phyloP scores from a whole-genome alignment of 2,888 invertebrate genomes.

The Apamea anceps region DNA sequence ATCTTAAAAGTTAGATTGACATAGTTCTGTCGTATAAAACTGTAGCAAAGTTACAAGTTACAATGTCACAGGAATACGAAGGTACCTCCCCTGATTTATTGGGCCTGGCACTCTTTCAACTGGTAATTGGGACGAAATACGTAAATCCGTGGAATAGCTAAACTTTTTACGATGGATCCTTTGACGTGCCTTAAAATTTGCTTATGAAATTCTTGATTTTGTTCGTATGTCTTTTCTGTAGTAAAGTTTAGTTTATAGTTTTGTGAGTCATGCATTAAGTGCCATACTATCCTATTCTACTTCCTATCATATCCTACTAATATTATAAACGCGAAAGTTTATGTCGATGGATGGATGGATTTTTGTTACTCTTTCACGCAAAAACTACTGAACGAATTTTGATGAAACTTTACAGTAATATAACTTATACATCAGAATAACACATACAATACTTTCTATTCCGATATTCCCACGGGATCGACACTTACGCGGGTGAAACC shows the following conservation, averaged over 20 bases:
- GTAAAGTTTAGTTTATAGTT: constrained; percentile 46
- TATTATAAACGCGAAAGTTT: too few species aligned
- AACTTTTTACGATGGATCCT: constrained; percentile 74
- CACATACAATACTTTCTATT: too few species aligned
- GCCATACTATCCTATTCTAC: background rate
- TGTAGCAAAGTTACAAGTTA: constrained; percentile 85
- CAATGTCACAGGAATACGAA: constrained; percentile 82
- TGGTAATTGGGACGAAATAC: constrained; percentile 84
- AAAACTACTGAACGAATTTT: too few species aligned
- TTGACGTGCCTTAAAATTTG: constrained; percentile 68
- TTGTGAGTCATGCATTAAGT: constrained; percentile 30
- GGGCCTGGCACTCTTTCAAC: constrained; percentile 84
- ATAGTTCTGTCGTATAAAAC: constrained; percentile 87
- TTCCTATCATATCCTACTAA: too few species aligned
- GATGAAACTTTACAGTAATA: too few species aligned
- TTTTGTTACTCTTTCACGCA: too few species aligned
- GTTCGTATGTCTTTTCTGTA: constrained; percentile 47
- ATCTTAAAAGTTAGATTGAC: constrained; percentile 90
- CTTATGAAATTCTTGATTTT: constrained; percentile 47
- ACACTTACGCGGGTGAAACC: too few species aligned
- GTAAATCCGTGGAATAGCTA: constrained; percentile 75
- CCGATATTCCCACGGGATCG: too few species aligned
- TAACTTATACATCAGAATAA: too few species aligned
- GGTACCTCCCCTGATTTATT: constrained; percentile 81
- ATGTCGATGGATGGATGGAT: too few species aligned